These are phyloP conservation scores for Saccostrea cuccullata DNA, from an alignment of 1,140 invertebrate species.

Conservation along the genomic window DNA sequence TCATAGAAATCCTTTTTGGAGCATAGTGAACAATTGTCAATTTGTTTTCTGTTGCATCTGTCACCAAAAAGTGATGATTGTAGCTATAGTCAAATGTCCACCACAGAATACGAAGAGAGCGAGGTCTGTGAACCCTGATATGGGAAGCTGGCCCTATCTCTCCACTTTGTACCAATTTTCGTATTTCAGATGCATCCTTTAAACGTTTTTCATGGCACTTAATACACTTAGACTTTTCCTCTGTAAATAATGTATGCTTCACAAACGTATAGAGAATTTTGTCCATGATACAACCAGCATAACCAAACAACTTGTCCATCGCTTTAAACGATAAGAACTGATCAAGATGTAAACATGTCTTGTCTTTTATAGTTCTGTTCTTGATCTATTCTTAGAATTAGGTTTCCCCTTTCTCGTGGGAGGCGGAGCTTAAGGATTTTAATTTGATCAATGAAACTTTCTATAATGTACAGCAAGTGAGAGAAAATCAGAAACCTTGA, in stretches of 20 bases:
- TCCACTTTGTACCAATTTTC: background rate
- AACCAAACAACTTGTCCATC: too few species aligned
- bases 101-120: background rate
- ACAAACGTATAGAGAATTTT: too few species aligned
- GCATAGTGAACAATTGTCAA: background rate
- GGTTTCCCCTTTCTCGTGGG: too few species aligned
- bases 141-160: background rate
- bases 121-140: background rate
- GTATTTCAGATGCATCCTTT: background rate
- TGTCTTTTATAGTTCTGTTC: too few species aligned
- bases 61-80: background rate
- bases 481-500: too few species aligned
- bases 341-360: too few species aligned
- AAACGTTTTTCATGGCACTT: background rate
- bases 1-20: background rate
- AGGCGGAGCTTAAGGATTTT: background rate
- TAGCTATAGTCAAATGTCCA: slow-evolving; percentile 16
- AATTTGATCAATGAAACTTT: background rate
- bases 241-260: too few species aligned
- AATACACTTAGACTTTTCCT: background rate
- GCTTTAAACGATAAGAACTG: too few species aligned
- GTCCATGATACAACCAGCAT: too few species aligned
- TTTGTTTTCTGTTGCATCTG: background rate
- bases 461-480: too few species aligned
- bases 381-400: too few species aligned